A percentile compares a stretch with the other conserved stretches of the same genome.
These are phyloP conservation scores for Helicoverpa armigera DNA, from an alignment of 1,140 invertebrate species.

Conservation along the genomic window DNA sequence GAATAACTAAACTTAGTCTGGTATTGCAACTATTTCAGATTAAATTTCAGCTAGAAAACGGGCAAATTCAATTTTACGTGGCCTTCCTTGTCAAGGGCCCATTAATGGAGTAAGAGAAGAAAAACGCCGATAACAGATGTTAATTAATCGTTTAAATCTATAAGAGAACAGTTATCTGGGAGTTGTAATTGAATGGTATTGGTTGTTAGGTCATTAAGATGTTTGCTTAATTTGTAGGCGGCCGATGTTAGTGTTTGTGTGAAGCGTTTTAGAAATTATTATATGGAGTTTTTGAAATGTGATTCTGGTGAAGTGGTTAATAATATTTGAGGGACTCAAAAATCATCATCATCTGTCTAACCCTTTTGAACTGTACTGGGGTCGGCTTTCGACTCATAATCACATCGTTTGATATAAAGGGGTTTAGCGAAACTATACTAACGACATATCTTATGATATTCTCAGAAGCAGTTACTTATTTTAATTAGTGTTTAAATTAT, in stretches of 20 bases:
- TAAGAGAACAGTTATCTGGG: constrained; percentile 48
- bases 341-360: no score
- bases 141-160: constrained; percentile 78
- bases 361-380: no score
- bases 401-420: no score
- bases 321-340: no score
- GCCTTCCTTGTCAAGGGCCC: constrained; percentile 54
- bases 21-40: constrained; percentile 41
- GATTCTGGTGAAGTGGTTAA: neutral
- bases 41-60: constrained; percentile 51
- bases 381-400: no score
- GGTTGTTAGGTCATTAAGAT: constrained; percentile 26
- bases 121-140: constrained; percentile 78
- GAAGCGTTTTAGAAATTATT: constrained; percentile 21
- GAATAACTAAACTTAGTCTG: constrained; percentile 57
- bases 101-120: constrained; percentile 68
- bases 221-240: constrained; percentile 18
- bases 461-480: no score
- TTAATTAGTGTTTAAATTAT: no score
- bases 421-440: no score
- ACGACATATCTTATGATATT: no score
- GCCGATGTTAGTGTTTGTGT: constrained; percentile 27
- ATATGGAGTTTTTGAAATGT: neutral
- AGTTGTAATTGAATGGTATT: constrained; percentile 61
- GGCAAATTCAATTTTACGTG: constrained; percentile 70